A percentile compares a stretch with the other conserved stretches of the same genome.
phyloP scores from a whole-genome alignment of 2,888 invertebrate species.

The Idaea dimidiata region DNA sequence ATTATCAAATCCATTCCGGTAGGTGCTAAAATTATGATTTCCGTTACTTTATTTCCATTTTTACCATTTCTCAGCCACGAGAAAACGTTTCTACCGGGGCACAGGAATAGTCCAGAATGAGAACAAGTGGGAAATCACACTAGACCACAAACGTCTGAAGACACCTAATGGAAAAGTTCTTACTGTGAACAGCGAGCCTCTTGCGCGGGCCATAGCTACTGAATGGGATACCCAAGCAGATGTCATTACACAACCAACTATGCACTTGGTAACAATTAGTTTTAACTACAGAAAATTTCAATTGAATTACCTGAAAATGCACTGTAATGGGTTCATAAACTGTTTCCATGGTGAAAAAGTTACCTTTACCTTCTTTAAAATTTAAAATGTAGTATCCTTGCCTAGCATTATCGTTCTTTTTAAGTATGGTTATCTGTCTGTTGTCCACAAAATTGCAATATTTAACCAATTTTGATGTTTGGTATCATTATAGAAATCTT shows the following conservation, averaged over 20 bases:
- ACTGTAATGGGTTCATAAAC: no score
- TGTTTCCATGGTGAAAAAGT: no score
- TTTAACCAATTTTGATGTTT: no score
- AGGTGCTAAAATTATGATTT: neutral
- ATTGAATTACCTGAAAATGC: no score
- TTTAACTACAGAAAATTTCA: neutral
- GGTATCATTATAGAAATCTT: no score
- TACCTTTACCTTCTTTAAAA: no score
- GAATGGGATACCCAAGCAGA: constrained; percentile 96
- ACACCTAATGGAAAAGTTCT: constrained; percentile 92
- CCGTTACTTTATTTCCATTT: neutral
- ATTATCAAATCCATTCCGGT: no score
- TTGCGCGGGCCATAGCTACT: constrained; percentile 95
- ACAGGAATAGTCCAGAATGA: constrained; percentile 86
- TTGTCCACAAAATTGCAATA: no score
- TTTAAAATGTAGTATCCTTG: no score
- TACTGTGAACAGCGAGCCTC: constrained; percentile 89
- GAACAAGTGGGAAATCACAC: constrained; percentile 89
- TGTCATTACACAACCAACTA: constrained; percentile 86
- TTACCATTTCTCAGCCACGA: constrained; percentile 54
- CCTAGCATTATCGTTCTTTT: no score
- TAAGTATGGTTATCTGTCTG: no score
- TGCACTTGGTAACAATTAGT: constrained; percentile 89
- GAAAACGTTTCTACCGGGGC: constrained; percentile 87
- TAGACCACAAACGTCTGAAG: constrained; percentile 94